These are phyloP conservation scores for Caiman crocodilus DNA, from an alignment of 2,797 vertebrate species.

Conservation along the genomic window DNA sequence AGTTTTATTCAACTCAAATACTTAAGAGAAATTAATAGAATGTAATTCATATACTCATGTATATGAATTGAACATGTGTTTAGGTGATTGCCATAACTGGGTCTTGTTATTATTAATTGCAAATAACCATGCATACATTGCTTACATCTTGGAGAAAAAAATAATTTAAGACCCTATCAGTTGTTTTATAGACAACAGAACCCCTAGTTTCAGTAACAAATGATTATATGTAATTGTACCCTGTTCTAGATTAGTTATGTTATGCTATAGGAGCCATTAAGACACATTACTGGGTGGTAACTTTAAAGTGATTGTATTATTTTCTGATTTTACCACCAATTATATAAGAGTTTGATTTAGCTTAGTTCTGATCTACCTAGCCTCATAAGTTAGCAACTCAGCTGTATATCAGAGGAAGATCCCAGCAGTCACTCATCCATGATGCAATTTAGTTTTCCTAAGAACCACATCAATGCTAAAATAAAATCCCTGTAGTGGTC, in stretches of 20 bases:
- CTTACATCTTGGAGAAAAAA: background rate
- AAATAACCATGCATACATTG: background rate
- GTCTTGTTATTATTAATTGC: fast-evolving
- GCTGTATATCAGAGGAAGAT: background rate
- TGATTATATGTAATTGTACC: background rate
- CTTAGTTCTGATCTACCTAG: slow-evolving; percentile 24
- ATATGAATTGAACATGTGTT: fast-evolving
- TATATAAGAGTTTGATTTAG: slow-evolving; percentile 40
- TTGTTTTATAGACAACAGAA: background rate
- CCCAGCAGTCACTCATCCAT: slow-evolving; percentile 33
- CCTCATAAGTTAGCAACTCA: slow-evolving; percentile 48
- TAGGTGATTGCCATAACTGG: background rate
- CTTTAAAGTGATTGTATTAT: background rate
- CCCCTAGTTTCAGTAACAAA: background rate
- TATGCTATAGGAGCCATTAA: background rate
- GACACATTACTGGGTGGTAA: background rate
- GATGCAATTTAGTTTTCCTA: slow-evolving; percentile 46
- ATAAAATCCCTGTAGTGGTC: slow-evolving; percentile 52
- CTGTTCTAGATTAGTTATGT: background rate
- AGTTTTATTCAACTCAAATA: background rate
- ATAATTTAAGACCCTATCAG: background rate
- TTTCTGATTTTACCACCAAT: background rate
- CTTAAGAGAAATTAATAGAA: background rate
- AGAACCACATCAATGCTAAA: slow-evolving; percentile 21
- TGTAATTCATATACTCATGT: background rate